phyloP scores from a whole-genome alignment of 2,797 vertebrate genomes.

The Tapera naevia region DNA sequence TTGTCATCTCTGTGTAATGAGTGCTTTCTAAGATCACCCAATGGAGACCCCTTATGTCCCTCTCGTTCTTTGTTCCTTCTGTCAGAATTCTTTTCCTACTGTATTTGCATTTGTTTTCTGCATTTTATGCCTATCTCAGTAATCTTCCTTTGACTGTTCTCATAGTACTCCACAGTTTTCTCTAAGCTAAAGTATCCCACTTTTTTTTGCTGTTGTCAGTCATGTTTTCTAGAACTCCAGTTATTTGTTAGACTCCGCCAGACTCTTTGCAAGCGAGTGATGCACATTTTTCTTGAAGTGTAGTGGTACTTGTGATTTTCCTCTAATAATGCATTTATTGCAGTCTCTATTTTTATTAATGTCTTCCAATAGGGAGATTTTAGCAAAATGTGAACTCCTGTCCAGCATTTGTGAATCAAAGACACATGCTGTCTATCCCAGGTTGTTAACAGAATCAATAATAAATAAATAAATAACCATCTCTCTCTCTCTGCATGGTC shows the following conservation, averaged over 20 bases:
- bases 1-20: not conserved
- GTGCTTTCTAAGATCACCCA: not conserved
- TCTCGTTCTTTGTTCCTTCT: not conserved
- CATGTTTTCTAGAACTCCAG: not conserved
- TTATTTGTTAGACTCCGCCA: not conserved
- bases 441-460: not conserved
- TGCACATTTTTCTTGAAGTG: not conserved
- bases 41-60: not conserved
- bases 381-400: not conserved
- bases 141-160: not conserved
- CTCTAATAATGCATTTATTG: not conserved
- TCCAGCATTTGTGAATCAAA: not conserved
- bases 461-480: not conserved
- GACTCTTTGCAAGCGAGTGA: not conserved
- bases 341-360: not conserved
- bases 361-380: not conserved
- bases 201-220: not conserved
- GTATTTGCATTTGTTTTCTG: not conserved
- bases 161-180: not conserved
- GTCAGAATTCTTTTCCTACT: not conserved
- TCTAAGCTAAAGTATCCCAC: not conserved
- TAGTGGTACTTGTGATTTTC: not conserved
- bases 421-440: too few relatives aligned
- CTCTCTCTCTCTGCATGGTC: rapidly evolving
- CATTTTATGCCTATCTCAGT: not conserved